Conservation (phyloP, 2,888 invertebrate species). For the Agrotis exclamationis region DNA sequence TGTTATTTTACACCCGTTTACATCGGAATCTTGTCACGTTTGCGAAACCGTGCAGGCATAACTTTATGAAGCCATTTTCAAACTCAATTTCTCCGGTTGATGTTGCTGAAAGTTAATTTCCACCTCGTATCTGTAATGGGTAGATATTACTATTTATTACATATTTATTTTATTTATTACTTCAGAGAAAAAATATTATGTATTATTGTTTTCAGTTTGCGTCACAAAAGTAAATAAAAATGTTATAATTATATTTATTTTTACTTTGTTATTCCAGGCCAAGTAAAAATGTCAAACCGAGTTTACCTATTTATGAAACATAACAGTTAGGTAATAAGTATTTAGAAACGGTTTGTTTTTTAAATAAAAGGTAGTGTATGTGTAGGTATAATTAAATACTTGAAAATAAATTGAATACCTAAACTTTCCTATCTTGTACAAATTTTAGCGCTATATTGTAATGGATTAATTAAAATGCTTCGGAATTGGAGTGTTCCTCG, state of each 20-base stretch:
- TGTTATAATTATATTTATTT: no score
- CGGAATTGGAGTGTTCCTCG: constrained; percentile 12
- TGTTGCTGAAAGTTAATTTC: not conserved
- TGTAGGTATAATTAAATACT: not conserved
- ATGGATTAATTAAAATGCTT: constrained; percentile 32
- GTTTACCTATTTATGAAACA: no score
- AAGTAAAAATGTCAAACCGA: no score
- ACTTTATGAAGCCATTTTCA: constrained; percentile 14
- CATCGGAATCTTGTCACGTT: constrained; percentile 27
- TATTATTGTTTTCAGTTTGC: not conserved
- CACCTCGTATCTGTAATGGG: not conserved
- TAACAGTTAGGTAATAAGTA: not conserved
- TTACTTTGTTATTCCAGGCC: no score
- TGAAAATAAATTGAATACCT: constrained; percentile 14
- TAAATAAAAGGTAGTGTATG: not conserved
- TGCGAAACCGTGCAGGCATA: no score
- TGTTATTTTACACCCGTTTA: constrained; percentile 3
- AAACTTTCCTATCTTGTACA: constrained; percentile 2
- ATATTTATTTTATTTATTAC: not conserved
- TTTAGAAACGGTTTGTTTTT: not conserved
- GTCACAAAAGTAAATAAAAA: no score
- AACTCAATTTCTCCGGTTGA: not conserved
- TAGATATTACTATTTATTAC: not conserved
- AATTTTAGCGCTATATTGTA: constrained; percentile 29
- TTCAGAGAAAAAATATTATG: not conserved